Conservation (phyloP, 2,888 invertebrate species). For the Nematopogon swammerdamellus region DNA sequence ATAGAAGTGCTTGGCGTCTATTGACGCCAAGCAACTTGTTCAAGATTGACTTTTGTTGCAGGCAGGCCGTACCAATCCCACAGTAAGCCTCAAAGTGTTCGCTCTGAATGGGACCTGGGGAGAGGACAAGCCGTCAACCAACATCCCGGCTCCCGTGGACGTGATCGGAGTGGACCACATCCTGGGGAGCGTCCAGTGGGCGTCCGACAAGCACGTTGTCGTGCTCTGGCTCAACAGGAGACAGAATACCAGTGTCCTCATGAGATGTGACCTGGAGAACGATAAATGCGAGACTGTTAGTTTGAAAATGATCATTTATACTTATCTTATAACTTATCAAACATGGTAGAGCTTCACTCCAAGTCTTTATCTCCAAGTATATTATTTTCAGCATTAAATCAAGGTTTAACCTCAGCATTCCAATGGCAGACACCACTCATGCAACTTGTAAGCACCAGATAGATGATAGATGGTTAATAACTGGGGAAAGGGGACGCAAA, state of each 20-base stretch:
- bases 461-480: no score
- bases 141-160: slow-evolving; percentile 50
- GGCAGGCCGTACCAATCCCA: slow-evolving; percentile 72
- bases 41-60: slow-evolving; percentile 28
- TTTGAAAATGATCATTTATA: not conserved
- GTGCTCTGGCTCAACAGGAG: slow-evolving; percentile 83
- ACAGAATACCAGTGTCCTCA: slow-evolving; percentile 67
- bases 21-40: no score
- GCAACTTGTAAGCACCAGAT: no score
- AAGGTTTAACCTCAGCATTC: no score
- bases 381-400: no score
- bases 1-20: no score
- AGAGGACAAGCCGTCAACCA: slow-evolving; percentile 25
- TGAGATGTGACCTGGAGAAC: slow-evolving; percentile 50
- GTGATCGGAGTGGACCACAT: slow-evolving; percentile 62
- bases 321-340: no score
- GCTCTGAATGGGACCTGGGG: slow-evolving; percentile 35
- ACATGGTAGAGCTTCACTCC: no score
- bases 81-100: slow-evolving; percentile 63
- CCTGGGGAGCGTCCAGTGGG: slow-evolving; percentile 72
- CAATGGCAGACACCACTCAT: no score
- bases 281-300: slow-evolving; percentile 35
- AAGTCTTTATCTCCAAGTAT: no score
- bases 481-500: no score
- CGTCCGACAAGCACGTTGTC: slow-evolving; percentile 60